Conservation (phyloP, 2,888 invertebrate species). For the Holacanthella duospinosa region DNA sequence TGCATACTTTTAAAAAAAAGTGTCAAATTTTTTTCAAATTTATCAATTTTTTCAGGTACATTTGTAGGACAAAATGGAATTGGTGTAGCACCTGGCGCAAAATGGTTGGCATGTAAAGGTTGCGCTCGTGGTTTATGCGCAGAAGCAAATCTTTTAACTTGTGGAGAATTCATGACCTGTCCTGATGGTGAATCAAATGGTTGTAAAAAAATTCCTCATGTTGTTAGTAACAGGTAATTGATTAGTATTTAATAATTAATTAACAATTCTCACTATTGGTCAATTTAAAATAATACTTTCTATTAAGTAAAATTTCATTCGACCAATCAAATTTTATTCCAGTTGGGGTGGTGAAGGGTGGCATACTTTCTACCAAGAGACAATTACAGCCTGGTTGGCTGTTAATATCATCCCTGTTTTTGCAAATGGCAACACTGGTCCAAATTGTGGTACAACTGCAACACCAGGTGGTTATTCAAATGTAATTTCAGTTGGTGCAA, state of each 20-base stretch:
- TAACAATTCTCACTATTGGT: too few relatives aligned
- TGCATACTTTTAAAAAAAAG: not conserved
- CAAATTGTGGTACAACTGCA: not conserved
- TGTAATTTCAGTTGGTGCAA: not conserved
- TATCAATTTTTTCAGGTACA: not conserved
- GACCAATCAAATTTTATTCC: not conserved
- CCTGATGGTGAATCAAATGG: not conserved
- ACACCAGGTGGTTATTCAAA: not conserved
- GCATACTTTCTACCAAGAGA: not conserved
- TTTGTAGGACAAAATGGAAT: not conserved
- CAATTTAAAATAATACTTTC: not conserved
- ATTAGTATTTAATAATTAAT: too few relatives aligned
- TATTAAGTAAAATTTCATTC: not conserved
- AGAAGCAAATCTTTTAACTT: not conserved
- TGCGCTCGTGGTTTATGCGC: not conserved
- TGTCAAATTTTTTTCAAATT: not conserved
- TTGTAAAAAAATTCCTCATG: not conserved
- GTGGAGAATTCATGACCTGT: not conserved
- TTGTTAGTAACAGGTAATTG: not conserved
- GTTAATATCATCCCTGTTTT: not conserved
- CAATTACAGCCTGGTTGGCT: not conserved
- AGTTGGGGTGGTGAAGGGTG: not conserved
- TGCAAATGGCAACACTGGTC: not conserved
- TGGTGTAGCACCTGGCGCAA: not conserved
- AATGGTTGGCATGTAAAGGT: not conserved